A percentile compares a stretch with the other conserved stretches of the same genome.
These are phyloP conservation scores for Drosophila kanekoi DNA, from an alignment of 2,888 invertebrate genomes.

Conservation along the genomic window DNA sequence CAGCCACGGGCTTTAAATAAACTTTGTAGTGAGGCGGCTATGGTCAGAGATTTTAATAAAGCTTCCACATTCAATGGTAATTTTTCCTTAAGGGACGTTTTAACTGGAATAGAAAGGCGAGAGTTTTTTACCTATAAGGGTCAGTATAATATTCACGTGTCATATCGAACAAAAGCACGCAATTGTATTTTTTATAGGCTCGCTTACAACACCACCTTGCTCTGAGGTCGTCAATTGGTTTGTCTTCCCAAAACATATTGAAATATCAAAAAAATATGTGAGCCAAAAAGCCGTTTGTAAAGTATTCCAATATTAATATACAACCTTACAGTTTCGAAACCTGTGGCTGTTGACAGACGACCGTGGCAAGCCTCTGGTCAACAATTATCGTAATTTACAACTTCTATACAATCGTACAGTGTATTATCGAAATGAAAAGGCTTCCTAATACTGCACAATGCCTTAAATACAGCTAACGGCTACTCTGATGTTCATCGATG, in stretches of 20 bases:
- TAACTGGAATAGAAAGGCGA: slow-evolving; percentile 27
- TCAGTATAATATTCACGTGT: not conserved
- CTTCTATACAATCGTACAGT: slow-evolving; percentile 24
- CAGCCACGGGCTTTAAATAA: slow-evolving; percentile 27
- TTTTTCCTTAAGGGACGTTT: slow-evolving; percentile 45
- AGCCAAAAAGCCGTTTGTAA: not conserved
- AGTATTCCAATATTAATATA: not conserved
- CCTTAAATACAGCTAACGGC: slow-evolving; percentile 2
- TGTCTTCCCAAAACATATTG: slow-evolving; percentile 56
- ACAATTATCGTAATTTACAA: slow-evolving; percentile 59
- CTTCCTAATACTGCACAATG: not conserved
- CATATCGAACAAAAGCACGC: not conserved
- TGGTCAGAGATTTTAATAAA: slow-evolving; percentile 21
- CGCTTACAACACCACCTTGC: slow-evolving; percentile 69
- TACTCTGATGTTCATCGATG: not conserved
- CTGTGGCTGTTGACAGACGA: slow-evolving; percentile 58
- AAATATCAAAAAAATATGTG: slow-evolving; percentile 47
- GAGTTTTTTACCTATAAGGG: slow-evolving; percentile 63
- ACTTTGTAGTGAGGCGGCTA: slow-evolving; percentile 35
- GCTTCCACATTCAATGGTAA: slow-evolving; percentile 15
- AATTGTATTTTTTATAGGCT: slow-evolving; percentile 39
- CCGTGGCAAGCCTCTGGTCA: slow-evolving; percentile 45
- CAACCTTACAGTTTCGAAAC: slow-evolving; percentile 36
- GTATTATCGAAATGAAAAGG: slow-evolving; percentile 25
- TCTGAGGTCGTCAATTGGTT: slow-evolving; percentile 62